Evolutionary conservation across 2,113 vertebrate genomes (phyloP).

Genomic region (Sialia sialis): DNA sequence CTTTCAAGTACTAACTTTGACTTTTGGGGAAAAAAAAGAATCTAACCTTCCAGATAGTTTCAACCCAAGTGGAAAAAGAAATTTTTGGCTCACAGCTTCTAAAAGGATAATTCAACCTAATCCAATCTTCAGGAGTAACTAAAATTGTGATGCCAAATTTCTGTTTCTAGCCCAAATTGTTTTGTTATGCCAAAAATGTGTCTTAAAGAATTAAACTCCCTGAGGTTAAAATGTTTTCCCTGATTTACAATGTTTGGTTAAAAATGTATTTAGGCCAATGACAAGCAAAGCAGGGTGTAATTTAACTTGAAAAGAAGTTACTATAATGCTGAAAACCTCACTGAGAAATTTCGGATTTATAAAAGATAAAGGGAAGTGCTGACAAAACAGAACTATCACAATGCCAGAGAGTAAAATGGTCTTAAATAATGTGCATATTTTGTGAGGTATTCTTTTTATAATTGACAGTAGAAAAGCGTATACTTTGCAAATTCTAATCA

Average conservation of each 20-base stretch:
- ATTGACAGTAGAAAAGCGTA: not conserved
- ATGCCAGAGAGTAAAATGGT: not conserved
- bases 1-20: not conserved
- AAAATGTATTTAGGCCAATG: constrained; percentile 22
- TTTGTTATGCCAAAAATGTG: not conserved
- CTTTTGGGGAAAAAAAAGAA: not conserved
- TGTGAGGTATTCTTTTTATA: constrained; percentile 7
- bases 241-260: constrained; percentile 35
- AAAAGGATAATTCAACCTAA: not conserved
- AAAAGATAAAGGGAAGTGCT: constrained; percentile 16
- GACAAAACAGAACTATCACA: not conserved
- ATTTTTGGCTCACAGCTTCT: not conserved
- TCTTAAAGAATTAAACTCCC: not conserved
- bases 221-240: not conserved
- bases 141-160: not conserved
- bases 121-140: not conserved
- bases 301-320: constrained; percentile 22
- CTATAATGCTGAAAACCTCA: not conserved
- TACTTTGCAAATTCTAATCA: constrained; percentile 25
- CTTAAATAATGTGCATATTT: constrained; percentile 31
- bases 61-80: not conserved
- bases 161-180: not conserved
- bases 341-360: not conserved
- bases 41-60: not conserved
- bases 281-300: constrained; percentile 15